A percentile compares a stretch with the other conserved stretches of the same genome.
These are phyloP conservation scores for Azemiops feae DNA, from an alignment of 2,113 vertebrate genomes.

Conservation along the genomic window DNA sequence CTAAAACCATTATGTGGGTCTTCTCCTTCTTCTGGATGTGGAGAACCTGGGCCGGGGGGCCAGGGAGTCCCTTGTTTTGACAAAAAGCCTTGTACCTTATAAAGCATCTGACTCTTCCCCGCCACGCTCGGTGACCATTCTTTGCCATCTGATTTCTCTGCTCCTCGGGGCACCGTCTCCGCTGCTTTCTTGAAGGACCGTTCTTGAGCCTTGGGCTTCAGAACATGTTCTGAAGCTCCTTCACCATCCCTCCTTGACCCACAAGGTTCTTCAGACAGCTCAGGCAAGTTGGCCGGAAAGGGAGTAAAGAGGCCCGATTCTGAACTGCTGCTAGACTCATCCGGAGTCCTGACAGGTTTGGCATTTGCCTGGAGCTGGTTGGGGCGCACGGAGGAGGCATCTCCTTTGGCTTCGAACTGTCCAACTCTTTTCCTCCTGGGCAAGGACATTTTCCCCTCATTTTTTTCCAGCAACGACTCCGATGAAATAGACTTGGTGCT, in stretches of 20 bases:
- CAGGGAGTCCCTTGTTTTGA: background rate
- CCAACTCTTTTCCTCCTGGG: background rate
- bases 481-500: background rate
- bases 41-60: no score
- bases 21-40: background rate
- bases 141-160: background rate
- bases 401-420: conserved; percentile 31
- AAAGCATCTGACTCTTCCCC: background rate
- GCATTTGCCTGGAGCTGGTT: background rate
- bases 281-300: background rate
- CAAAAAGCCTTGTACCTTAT: conserved; percentile 13
- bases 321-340: conserved; percentile 11
- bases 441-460: conserved; percentile 25
- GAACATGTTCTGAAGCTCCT: background rate
- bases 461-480: conserved; percentile 12
- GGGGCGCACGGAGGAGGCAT: conserved; percentile 23
- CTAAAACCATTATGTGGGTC: background rate
- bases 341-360: conserved; percentile 4
- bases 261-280: background rate
- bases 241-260: background rate
- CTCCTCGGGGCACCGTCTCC: background rate
- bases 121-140: background rate
- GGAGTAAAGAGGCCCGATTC: background rate
- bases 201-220: background rate
- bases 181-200: background rate